Evolutionary conservation across 2,888 invertebrate species (phyloP).

Genomic region (Erynnis tages): DNA sequence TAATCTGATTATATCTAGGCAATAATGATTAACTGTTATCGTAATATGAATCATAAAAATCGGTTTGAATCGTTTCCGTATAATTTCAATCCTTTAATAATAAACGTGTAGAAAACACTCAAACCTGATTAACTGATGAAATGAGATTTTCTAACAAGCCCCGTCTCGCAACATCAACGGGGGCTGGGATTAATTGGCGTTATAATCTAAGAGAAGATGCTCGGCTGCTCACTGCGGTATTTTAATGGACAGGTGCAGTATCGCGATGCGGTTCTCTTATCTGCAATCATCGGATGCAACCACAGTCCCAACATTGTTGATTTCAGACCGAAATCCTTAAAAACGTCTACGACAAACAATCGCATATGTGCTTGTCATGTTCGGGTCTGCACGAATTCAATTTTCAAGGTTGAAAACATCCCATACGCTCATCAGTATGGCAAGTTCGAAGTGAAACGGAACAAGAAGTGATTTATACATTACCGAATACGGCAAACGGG

Average conservation of each 20-base stretch:
- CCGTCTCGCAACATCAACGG: conserved; percentile 1
- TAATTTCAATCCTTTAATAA: too few relatives aligned
- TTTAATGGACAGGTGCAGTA: conserved; percentile 30
- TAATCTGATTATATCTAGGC: too few relatives aligned
- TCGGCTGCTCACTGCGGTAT: conserved; percentile 30
- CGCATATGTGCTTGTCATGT: neutral
- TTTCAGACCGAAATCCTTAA: too few relatives aligned
- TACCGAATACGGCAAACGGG: conserved; percentile 54
- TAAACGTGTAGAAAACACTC: too few relatives aligned
- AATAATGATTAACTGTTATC: too few relatives aligned
- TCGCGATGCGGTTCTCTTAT: conserved; percentile 25
- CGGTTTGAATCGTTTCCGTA: too few relatives aligned
- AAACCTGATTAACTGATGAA: neutral
- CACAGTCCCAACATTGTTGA: too few relatives aligned
- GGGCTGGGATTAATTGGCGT: conserved; percentile 26
- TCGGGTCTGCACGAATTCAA: neutral
- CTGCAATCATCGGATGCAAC: conserved; percentile 12
- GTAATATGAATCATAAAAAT: too few relatives aligned
- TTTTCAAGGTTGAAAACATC: conserved; percentile 4
- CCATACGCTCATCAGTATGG: conserved; percentile 24
- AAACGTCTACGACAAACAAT: too few relatives aligned
- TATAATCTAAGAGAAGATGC: conserved; percentile 27
- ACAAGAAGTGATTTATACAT: conserved; percentile 55
- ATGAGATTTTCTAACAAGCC: too few relatives aligned
- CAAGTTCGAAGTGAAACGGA: conserved; percentile 32